Base-by-base conservation (phyloP, 2,113 vertebrate species). In the Hassar affinis region DNA sequence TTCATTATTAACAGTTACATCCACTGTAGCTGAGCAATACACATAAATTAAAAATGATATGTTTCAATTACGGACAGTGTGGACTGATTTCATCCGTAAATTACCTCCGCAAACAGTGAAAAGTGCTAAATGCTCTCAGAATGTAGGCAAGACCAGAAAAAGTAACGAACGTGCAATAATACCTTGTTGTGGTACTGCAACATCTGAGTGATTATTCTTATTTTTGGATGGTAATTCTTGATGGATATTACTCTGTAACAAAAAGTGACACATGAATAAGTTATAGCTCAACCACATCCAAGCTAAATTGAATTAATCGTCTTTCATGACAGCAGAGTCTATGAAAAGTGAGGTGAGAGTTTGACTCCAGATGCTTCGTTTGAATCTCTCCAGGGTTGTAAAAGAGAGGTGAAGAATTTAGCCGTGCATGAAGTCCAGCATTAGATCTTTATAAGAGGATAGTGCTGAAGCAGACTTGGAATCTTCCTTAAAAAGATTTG, bases 101-200 rank as follows among this genome's bases (percentile, higher is more conserved):
- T 69, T 18, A 45, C 69, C 2, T 33, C 38, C 47, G 75, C 33
- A 84, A 84, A 69, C 17, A 22, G 52, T 33, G 57, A 45, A 64
- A 62, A 30, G n/a, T 38, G 14, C 51, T 25, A 66, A 68, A 56
- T 18, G 35, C 35, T 38, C 33, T 71, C 52, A 20, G 42, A 57
- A 54, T 9, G 12, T 78, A 79, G 51, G 45, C 30, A 57, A 52
- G 4, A 25, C 14, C 51, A 77, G 22, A 76, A 79, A n/a, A 9
- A 45, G 8, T n/a, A 42, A 69, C 52, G 3, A 61, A 54, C 45
- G 4, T 17, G 22, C n/a, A 15, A 0, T 47, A 38, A 91, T 94
- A 99, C 98, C 98, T 99, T 99, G 88, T 99, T 99, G 93, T 99
- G 98, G 92, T 99, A 99, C 89, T 99, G 98, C 88, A 99, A 93